These are phyloP conservation scores for Xanthia icteritia DNA, from an alignment of 2,888 invertebrate species.

Conservation along the genomic window DNA sequence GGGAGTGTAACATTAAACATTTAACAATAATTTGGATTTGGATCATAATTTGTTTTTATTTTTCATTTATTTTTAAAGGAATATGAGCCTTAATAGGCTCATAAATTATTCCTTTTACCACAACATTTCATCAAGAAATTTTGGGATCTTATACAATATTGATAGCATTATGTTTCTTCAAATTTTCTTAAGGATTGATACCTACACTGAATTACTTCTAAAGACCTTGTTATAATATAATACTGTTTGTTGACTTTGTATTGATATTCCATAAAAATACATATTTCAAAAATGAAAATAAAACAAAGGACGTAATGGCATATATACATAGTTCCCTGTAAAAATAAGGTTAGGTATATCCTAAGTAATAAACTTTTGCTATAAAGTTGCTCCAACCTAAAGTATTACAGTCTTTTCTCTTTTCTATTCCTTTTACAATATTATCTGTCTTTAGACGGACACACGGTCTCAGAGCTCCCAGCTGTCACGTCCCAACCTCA, in stretches of 20 bases:
- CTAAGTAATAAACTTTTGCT: not conserved
- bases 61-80: no score
- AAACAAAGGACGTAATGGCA: not conserved
- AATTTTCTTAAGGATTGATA: slow-evolving; percentile 55
- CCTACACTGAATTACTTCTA: slow-evolving; percentile 30
- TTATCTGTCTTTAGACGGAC: not conserved
- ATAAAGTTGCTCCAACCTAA: not conserved
- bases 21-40: no score
- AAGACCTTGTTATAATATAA: slow-evolving; percentile 31
- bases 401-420: not conserved
- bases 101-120: slow-evolving; percentile 25
- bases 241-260: slow-evolving; percentile 26
- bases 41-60: no score
- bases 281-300: not conserved
- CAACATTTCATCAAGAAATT: not conserved
- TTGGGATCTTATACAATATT: slow-evolving; percentile 50
- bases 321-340: not conserved
- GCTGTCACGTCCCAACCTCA: slow-evolving; percentile 20
- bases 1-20: not conserved
- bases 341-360: not conserved
- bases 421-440: not conserved
- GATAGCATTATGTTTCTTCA: slow-evolving; percentile 47
- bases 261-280: slow-evolving; percentile 13
- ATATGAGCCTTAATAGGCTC: no score
- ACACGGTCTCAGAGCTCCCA: not conserved